Conservation (phyloP, 2,113 vertebrate species). For the Coptodon rendalli region DNA sequence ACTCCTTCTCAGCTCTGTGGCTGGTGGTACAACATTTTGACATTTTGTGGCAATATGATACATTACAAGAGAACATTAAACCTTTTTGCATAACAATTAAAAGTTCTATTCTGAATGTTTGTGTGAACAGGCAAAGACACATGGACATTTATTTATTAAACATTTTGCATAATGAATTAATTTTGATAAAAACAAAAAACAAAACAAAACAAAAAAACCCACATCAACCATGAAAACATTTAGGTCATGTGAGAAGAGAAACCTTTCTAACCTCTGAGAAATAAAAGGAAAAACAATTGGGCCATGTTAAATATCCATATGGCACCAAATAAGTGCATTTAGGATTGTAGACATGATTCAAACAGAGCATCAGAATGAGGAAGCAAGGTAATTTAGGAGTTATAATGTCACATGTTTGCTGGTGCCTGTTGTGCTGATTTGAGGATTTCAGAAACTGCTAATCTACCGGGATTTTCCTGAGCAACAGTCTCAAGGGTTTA, state of each 20-base stretch:
- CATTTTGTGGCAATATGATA: not conserved
- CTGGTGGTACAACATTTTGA: not conserved
- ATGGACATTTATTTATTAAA: not conserved
- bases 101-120: not conserved
- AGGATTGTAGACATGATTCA: not conserved
- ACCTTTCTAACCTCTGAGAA: not conserved
- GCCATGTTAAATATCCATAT: not conserved
- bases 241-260: rapidly evolving
- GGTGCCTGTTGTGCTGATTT: not conserved
- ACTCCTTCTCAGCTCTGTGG: not conserved
- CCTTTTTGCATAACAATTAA: not conserved
- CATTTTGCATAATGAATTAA: not conserved
- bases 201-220: not conserved
- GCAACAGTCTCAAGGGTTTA: not conserved
- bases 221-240: not conserved
- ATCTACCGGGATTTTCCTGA: not conserved
- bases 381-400: not conserved
- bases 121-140: not conserved
- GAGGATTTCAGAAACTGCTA: not conserved
- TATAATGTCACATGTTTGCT: not conserved
- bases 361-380: not conserved
- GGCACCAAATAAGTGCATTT: not conserved
- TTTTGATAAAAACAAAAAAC: not conserved
- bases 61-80: not conserved
- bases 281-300: not conserved